These are phyloP conservation scores for Xestobium rufovillosum DNA, from an alignment of 2,888 invertebrate species.

Conservation along the genomic window DNA sequence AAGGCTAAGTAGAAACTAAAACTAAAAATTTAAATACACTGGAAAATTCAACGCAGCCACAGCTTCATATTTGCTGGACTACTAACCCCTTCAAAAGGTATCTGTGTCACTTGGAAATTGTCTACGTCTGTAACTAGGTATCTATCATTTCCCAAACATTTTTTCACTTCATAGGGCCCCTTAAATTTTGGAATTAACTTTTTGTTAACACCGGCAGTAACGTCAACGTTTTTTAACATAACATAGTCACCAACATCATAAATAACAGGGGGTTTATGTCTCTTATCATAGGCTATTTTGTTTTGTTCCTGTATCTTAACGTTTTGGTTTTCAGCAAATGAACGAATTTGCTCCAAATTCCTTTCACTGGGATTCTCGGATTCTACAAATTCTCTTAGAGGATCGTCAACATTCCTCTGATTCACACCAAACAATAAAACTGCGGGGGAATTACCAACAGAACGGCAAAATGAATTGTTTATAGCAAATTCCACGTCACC, in stretches of 20 bases:
- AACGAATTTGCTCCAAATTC: too few species aligned
- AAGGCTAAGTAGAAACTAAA: too few species aligned
- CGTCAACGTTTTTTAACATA: constrained; percentile 23
- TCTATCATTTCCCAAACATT: constrained; percentile 22
- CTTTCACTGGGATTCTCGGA: too few species aligned
- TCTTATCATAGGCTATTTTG: constrained; percentile 9
- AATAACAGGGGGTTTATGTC: constrained; percentile 9
- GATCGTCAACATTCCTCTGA: constrained; percentile 11
- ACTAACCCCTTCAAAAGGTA: constrained; percentile 10
- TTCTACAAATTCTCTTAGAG: constrained; percentile 11
- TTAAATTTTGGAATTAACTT: constrained; percentile 23
- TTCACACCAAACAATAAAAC: constrained; percentile 10
- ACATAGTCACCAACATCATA: constrained; percentile 20
- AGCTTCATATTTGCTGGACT: constrained; percentile 8
- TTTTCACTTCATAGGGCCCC: constrained; percentile 23
- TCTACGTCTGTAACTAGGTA: constrained; percentile 20
- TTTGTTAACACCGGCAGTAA: constrained; percentile 19
- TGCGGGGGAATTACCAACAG: constrained; percentile 13
- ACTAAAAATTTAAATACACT: too few species aligned
- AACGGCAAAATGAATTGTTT: constrained; percentile 8
- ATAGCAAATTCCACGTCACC: constrained; percentile 13
- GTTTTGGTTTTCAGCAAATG: too few species aligned
- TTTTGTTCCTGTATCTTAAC: too few species aligned
- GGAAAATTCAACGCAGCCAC: too few species aligned
- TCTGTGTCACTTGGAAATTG: constrained; percentile 14